These are phyloP conservation scores for Ginglymostoma cirratum DNA, from an alignment of 2,113 vertebrate species.

Conservation along the genomic window DNA sequence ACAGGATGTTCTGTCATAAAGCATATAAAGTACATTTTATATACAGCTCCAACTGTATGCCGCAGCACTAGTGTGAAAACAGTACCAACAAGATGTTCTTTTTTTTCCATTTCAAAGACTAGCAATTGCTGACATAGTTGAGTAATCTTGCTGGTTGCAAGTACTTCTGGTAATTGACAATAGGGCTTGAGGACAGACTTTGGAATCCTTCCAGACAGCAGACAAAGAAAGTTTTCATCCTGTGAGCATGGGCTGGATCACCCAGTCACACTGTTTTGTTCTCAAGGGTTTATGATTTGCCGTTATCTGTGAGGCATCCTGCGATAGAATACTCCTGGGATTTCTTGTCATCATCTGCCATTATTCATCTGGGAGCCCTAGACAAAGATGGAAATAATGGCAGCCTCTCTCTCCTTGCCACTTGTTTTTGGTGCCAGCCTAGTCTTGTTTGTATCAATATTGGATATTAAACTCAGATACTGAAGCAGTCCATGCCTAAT, in stretches of 20 bases:
- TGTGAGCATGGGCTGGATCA: background rate
- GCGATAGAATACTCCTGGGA: background rate
- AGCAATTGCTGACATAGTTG: background rate
- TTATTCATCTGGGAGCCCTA: background rate
- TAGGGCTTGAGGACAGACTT: background rate
- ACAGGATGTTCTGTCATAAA: no score
- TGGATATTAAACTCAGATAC: no score
- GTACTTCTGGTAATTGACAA: background rate
- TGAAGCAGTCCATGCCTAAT: no score
- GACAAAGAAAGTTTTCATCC: background rate
- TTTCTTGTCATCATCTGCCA: background rate
- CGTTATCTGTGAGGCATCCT: background rate
- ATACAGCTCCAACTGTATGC: background rate
- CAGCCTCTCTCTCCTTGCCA: background rate
- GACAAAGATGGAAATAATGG: background rate
- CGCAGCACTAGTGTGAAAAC: background rate
- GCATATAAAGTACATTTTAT: background rate
- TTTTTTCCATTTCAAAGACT: background rate
- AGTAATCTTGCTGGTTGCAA: background rate
- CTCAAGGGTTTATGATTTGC: background rate
- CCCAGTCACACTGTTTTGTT: background rate
- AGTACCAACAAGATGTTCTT: background rate
- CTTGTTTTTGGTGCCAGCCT: background rate
- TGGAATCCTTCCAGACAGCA: background rate
- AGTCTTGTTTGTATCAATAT: no score